phyloP scores from a whole-genome alignment of 2,888 invertebrate species.

The Acanthosepion esculentum region DNA sequence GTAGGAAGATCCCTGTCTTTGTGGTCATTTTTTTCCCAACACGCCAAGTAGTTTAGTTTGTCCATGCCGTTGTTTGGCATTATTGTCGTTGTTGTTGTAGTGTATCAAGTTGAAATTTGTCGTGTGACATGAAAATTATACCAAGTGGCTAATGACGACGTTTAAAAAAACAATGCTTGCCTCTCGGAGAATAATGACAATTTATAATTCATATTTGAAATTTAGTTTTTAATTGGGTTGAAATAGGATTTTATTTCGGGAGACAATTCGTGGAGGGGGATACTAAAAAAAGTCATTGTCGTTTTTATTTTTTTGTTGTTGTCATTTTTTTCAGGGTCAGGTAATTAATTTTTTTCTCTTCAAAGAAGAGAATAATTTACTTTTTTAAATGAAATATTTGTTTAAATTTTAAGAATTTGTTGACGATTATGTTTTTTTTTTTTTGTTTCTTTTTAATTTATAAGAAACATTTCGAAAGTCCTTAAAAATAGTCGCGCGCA shows the following conservation, averaged over 20 bases:
- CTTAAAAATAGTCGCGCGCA: background rate
- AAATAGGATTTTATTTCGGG: background rate
- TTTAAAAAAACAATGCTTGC: background rate
- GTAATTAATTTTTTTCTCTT: too few relatives aligned
- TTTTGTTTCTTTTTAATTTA: too few relatives aligned
- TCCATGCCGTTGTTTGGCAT: background rate
- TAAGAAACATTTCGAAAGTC: background rate
- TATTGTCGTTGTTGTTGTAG: background rate
- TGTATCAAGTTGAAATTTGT: background rate
- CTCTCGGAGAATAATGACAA: background rate
- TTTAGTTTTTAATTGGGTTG: too few relatives aligned
- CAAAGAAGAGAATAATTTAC: too few relatives aligned
- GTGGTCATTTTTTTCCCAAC: too few relatives aligned
- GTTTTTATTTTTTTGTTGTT: background rate
- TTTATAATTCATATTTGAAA: background rate
- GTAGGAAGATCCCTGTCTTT: background rate
- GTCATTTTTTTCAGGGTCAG: too few relatives aligned
- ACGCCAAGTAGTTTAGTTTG: background rate
- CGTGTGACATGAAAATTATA: background rate
- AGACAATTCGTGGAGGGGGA: too few relatives aligned
- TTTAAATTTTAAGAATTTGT: background rate
- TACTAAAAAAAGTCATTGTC: background rate
- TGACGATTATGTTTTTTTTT: too few relatives aligned
- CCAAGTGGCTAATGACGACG: background rate
- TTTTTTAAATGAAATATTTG: too few relatives aligned